phyloP scores from a whole-genome alignment of 2,888 invertebrate genomes.

The Amblyjoppa proteus region DNA sequence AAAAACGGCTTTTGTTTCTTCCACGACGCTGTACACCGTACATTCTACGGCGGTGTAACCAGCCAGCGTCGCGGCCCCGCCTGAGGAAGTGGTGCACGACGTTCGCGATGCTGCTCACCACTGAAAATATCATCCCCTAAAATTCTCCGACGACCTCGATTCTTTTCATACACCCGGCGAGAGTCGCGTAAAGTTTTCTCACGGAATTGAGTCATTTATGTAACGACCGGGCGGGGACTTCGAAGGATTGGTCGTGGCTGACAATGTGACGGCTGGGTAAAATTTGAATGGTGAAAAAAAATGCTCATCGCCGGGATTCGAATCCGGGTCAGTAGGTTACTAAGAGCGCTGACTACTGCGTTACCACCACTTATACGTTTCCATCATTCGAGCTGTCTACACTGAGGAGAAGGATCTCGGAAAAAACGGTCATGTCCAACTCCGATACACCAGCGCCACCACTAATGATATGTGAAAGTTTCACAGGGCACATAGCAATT shows the following conservation, averaged over 20 bases:
- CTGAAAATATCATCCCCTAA: conserved; percentile 52
- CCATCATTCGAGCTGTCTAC: no score
- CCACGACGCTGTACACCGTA: conserved; percentile 26
- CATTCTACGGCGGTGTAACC: conserved; percentile 36
- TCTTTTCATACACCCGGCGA: conserved; percentile 17
- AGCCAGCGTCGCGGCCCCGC: not conserved
- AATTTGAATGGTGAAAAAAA: not conserved
- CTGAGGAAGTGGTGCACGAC: conserved; percentile 43
- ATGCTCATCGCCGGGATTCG: not conserved
- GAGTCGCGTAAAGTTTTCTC: conserved; percentile 15
- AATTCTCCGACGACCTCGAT: conserved; percentile 53
- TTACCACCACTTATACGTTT: no score
- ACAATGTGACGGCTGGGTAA: no score
- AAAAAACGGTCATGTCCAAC: no score
- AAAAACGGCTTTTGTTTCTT: conserved; percentile 67
- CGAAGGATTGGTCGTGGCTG: no score
- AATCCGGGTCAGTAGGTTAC: no score
- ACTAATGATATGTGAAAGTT: no score
- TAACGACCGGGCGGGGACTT: not conserved
- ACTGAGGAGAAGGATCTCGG: no score
- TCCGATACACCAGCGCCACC: no score
- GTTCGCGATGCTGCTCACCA: conserved; percentile 33
- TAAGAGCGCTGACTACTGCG: no score
- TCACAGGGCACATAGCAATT: no score
- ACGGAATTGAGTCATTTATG: conserved; percentile 35